Evolutionary conservation across 1,140 invertebrate genomes (phyloP), one percentile per base, ranked within the genome.

Genomic region (Drosophila mauritiana): DNA sequence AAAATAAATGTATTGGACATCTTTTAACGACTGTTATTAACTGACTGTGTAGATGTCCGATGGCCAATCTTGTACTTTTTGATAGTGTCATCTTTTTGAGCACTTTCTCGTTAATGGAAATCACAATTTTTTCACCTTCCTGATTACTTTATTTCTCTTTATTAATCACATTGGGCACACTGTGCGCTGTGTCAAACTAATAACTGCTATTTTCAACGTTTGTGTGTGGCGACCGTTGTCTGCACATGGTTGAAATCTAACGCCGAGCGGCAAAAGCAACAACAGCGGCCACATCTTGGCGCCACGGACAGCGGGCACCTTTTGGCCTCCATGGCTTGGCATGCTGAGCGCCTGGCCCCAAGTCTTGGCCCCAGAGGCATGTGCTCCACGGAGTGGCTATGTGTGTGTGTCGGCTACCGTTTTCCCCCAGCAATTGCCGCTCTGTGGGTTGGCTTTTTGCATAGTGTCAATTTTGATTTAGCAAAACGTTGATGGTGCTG

Each of bases 401-500:
- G 52, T 52, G 52, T 52, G 40, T 55, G 53, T 53, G 63, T n/a
- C 72, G 61, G 83, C 82, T 83, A 86, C 83, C 67, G 83, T 88
- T 78, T 86, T 68, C 68, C 37, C 65, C 72, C 73, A 76, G 84
- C 67, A 70, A 81, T 61, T 62, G 69, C 62, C 75, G 64, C 73
- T 70, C 74, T 64, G 82, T 86, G 82, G 83, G 82, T 76, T 86
- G 74, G 61, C 78, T 82, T 86, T 85, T 86, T 86, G 83, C 82
- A 86, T 86, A 82, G 78, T 86, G 82, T 86, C 83, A 86, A 86
- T 88, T 84, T 84, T 84, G 80, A 83, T 83, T 83, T 84, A 83
- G 80, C 80, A 84, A 83, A 83, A 83, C 74, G 65, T 59, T 84
- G 80, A 56, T 55, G 52, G 63, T 74, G 75, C 45, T 57, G 67